Conservation (phyloP, 2,888 invertebrate genomes). For the Pseudeuparius sepicola region DNA sequence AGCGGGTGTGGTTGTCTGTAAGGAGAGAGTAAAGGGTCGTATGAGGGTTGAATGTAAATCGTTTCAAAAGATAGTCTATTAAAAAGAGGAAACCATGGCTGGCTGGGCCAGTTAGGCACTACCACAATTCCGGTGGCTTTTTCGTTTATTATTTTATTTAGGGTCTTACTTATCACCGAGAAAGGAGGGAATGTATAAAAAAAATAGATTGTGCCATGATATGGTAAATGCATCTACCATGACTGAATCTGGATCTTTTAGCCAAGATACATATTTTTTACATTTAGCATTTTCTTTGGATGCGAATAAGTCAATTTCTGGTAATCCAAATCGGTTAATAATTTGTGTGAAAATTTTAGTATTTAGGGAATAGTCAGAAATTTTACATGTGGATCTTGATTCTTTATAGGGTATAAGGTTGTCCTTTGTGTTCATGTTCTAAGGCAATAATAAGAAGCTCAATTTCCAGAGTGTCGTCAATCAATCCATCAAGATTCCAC, state of each 20-base stretch:
- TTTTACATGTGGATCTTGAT: constrained; percentile 17
- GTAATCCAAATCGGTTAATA: constrained; percentile 15
- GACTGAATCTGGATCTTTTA: constrained; percentile 21
- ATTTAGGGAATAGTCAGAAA: constrained; percentile 14
- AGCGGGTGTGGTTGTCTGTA: constrained; percentile 24
- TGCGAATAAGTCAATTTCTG: constrained; percentile 26
- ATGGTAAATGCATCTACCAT: constrained; percentile 27
- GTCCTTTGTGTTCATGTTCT: too few species aligned
- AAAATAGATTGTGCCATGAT: constrained; percentile 16
- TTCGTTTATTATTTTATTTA: constrained; percentile 31
- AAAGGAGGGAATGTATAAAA: constrained; percentile 30
- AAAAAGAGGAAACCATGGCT: constrained; percentile 30
- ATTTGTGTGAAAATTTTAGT: constrained; percentile 16
- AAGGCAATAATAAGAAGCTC: too few species aligned
- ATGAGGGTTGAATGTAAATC: constrained; percentile 22
- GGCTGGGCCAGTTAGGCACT: constrained; percentile 26
- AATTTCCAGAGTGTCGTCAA: too few species aligned
- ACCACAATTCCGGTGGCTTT: constrained; percentile 29
- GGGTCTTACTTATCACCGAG: constrained; percentile 22
- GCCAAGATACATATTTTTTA: constrained; percentile 25
- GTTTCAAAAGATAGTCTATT: too few species aligned
- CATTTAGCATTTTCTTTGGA: constrained; percentile 25
- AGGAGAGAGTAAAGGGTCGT: constrained; percentile 24
- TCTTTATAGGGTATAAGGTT: constrained; percentile 25
- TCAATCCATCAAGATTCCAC: too few species aligned